phyloP scores from a whole-genome alignment of 2,797 vertebrate genomes.

The Ptychadena robeensis region DNA sequence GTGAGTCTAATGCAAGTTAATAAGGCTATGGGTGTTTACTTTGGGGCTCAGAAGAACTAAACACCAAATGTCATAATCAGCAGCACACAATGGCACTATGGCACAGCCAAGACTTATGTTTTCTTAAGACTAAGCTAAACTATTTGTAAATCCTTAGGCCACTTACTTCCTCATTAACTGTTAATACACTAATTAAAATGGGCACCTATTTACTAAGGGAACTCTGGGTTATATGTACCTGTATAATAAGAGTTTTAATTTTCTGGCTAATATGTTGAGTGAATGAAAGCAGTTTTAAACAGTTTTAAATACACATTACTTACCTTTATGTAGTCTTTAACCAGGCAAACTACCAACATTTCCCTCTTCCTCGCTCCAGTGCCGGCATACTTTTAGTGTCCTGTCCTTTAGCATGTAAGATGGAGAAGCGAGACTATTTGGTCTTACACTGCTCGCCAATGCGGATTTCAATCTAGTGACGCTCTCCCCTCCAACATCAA shows the following conservation, averaged over 20 bases:
- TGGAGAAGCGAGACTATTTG: no score
- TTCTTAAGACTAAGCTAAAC: conserved; percentile 10
- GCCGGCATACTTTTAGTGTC: no score
- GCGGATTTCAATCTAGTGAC: no score
- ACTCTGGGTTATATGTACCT: background rate
- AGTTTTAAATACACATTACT: no score
- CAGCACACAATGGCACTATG: conserved; percentile 20
- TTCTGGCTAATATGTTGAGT: background rate
- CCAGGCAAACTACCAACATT: no score
- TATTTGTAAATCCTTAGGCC: background rate
- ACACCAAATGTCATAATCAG: conserved; percentile 53
- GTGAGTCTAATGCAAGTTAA: conserved; percentile 21
- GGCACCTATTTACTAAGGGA: background rate
- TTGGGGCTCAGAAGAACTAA: conserved; percentile 29
- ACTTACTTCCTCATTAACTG: conserved; percentile 25
- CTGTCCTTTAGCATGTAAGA: no score
- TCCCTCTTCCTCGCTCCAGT: no score
- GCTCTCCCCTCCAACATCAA: no score
- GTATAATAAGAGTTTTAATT: no score
- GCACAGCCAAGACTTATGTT: conserved; percentile 44
- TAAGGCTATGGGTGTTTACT: conserved; percentile 38
- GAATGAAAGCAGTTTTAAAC: no score
- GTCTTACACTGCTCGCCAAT: no score
- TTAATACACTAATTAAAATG: background rate
- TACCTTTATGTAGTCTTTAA: no score